A percentile compares a stretch with the other conserved stretches of the same genome.
phyloP scores from a whole-genome alignment of 53 echinoderm and acorn worm species.

The Paracentrotus lividus region DNA sequence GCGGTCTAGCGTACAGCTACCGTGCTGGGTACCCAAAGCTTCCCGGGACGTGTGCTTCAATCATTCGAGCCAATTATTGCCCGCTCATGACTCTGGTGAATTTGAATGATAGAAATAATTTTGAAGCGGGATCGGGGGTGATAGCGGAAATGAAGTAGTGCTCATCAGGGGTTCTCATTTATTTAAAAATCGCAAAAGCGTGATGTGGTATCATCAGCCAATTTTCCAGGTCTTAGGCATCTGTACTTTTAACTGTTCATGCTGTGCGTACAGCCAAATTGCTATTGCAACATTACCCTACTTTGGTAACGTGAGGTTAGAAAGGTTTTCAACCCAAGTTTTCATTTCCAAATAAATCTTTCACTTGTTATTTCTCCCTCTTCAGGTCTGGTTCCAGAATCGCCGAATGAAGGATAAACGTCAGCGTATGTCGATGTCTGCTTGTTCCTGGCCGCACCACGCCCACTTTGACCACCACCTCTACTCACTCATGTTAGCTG shows the following conservation, averaged over 20 bases:
- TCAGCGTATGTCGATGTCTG: conserved; percentile 95
- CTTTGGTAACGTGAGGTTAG: background rate
- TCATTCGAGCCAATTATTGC: conserved; percentile 64
- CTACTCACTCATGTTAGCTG: conserved; percentile 90
- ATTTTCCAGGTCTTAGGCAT: conserved; percentile 60
- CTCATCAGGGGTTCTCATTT: conserved; percentile 59
- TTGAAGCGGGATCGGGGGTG: conserved; percentile 28
- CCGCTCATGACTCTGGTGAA: conserved; percentile 48
- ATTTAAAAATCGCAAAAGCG: conserved; percentile 55
- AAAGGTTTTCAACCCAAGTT: background rate
- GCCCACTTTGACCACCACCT: conserved; percentile 90
- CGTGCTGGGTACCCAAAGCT: background rate
- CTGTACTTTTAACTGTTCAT: conserved; percentile 34
- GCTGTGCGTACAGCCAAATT: conserved; percentile 42
- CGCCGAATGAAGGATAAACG: conserved; percentile 98
- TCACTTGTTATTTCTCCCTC: background rate
- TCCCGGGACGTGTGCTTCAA: conserved; percentile 59
- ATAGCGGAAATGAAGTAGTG: conserved; percentile 56
- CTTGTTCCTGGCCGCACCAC: conserved; percentile 97
- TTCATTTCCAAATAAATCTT: background rate
- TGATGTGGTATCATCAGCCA: conserved; percentile 65
- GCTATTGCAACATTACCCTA: conserved; percentile 9
- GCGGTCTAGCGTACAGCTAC: conserved; percentile 30
- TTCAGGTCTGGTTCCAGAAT: conserved; percentile 99
- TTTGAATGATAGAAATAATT: conserved; percentile 54